phyloP scores from a whole-genome alignment of 53 echinoderm and acorn worm genomes.

The Holothuria scabra region DNA sequence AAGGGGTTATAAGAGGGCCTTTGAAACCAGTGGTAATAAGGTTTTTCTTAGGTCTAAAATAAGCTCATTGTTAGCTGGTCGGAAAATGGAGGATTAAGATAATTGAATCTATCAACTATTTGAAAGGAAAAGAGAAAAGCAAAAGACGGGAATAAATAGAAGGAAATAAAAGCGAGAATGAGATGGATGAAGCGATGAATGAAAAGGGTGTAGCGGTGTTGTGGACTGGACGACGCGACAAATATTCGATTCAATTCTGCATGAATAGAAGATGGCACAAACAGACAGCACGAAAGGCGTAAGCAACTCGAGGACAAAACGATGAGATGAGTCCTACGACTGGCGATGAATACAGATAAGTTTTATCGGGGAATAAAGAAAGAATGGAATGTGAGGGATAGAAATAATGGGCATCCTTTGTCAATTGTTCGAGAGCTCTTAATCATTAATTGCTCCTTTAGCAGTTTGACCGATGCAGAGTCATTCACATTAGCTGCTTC shows the following conservation, averaged over 20 bases:
- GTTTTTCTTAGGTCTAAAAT: conserved; percentile 17
- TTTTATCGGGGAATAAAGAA: conserved; percentile 12
- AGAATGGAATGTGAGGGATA: conserved; percentile 14
- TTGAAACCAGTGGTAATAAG: conserved; percentile 23
- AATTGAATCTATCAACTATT: conserved; percentile 31
- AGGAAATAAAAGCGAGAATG: conserved; percentile 21
- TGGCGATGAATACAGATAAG: conserved; percentile 12
- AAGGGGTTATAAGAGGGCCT: neutral
- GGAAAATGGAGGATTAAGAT: conserved; percentile 28
- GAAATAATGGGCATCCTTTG: conserved; percentile 29
- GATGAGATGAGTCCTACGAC: neutral
- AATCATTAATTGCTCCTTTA: conserved; percentile 43
- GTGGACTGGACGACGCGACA: conserved; percentile 29
- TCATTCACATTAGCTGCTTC: neutral
- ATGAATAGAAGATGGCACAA: neutral
- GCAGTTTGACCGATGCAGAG: neutral
- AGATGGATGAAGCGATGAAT: conserved; percentile 1
- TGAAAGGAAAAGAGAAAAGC: conserved; percentile 15
- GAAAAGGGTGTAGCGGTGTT: neutral
- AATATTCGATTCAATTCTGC: conserved; percentile 25
- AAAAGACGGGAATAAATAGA: conserved; percentile 3
- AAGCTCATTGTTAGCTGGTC: conserved; percentile 17
- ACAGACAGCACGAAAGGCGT: neutral
- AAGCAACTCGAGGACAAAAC: conserved; percentile 4
- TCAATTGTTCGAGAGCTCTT: conserved; percentile 5